Conservation (phyloP, 2,797 vertebrate genomes). For the Molossus alvarezi region DNA sequence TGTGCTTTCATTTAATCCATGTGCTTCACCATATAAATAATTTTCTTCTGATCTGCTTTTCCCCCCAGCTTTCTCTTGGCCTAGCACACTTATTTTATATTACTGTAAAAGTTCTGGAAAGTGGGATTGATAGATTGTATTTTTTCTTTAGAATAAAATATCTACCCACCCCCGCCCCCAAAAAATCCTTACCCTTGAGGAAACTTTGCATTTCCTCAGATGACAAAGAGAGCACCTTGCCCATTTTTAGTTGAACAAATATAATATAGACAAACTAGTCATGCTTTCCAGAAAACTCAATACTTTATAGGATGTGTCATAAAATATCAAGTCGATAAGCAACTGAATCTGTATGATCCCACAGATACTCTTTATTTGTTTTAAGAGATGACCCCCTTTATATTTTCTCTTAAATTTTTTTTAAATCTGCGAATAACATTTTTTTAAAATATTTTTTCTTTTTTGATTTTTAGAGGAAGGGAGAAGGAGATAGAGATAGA, state of each 20-base stretch:
- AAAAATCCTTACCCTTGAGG: not conserved
- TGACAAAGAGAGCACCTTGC: not conserved
- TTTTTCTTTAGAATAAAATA: not conserved
- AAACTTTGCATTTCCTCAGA: not conserved
- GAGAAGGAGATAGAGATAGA: too few relatives aligned
- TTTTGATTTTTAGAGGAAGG: too few relatives aligned
- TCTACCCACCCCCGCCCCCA: too few relatives aligned
- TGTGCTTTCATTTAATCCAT: constrained; percentile 74
- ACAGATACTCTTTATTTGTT: not conserved
- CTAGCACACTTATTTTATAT: constrained; percentile 30
- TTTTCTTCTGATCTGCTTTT: constrained; percentile 50
- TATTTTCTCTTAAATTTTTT: not conserved
- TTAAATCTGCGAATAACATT: not conserved
- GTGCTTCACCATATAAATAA: constrained; percentile 71
- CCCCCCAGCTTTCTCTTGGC: constrained; percentile 46
- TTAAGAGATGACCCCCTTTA: not conserved
- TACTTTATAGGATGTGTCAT: not conserved
- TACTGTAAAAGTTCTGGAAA: constrained; percentile 63
- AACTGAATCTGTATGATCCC: not conserved
- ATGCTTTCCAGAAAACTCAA: constrained; percentile 5
- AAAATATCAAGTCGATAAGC: not conserved
- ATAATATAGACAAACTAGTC: not conserved
- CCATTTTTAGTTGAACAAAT: constrained; percentile 20
- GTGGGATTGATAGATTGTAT: not conserved
- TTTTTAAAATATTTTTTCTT: too few relatives aligned